Evolutionary conservation across 2,888 invertebrate genomes (phyloP), one percentile per base, ranked within the genome.

Genomic region (Prenolepis imparis): DNA sequence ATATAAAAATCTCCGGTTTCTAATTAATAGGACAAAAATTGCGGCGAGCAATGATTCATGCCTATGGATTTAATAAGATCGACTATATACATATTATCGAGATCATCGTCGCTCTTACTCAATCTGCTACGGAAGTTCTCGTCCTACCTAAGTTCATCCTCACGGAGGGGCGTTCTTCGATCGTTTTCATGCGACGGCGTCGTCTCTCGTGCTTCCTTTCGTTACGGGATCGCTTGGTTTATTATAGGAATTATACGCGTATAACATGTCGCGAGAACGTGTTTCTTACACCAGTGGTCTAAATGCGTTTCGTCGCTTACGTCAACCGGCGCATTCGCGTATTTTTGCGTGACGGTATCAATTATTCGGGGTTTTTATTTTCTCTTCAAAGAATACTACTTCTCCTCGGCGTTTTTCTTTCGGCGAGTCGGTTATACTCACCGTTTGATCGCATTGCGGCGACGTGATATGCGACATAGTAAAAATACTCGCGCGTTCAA

Each of bases 401-500:
- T 32, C 4, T 18, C 3, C 28, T 28, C 28, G 28, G 18, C 18
- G 39, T 21, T 2, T 36, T 64, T 18, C 32, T n/a, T 44, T 24
- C 18, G 8, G n/a, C 15, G 11, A 63, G 24, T 15, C 15, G 61
- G 57, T 39, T 57, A 57, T 41, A 28, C 12, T 39, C n/a, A 52
- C n/a, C 15, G 6, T n/a, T n/a, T 9, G n/a, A 72, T 55, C 36
- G 24, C 41, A 41, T 41, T n/a, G 12, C n/a, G 41, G 18, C 41
- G 21, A 44, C 5, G 12, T 32, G 44, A 52, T 48, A 39, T 18
- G 36, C 12, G 39, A 63, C 18, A 18, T 28, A n/a, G 3, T 11
- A 39, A 41, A 67, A 41, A 77, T 77, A 77, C 55, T 57, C 39
- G 18, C 48, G 18, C 48, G 39, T 28, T 55, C 24, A 44, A 41